Evolutionary conservation across 2,888 invertebrate species (phyloP).

Genomic region (Tholera decimalis): DNA sequence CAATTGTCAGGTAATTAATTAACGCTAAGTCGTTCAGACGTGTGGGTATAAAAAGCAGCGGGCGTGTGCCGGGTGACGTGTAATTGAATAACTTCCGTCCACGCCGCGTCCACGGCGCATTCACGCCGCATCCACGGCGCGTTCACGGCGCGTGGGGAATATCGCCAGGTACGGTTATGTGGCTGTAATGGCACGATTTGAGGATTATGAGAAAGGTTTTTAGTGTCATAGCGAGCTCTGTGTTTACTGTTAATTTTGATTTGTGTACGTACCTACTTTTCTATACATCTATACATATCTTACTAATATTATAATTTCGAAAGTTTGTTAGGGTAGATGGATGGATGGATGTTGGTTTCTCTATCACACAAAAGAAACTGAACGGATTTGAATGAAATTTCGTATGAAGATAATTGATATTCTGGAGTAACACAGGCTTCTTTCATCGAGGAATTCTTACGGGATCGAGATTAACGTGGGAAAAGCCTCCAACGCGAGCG

Average conservation of each 20-base stretch:
- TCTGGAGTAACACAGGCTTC: too few species aligned
- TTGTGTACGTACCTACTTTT: not conserved
- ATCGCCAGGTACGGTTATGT: not conserved
- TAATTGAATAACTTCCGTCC: conserved; percentile 66
- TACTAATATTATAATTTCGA: too few species aligned
- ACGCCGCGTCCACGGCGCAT: conserved; percentile 25
- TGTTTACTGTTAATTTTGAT: not conserved
- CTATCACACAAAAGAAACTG: too few species aligned
- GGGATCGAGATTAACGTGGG: too few species aligned
- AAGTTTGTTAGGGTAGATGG: too few species aligned
- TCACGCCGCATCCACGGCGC: not conserved
- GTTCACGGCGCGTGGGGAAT: conserved; percentile 36
- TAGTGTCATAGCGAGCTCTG: not conserved
- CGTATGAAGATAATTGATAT: too few species aligned
- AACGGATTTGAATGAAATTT: too few species aligned
- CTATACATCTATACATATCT: too few species aligned
- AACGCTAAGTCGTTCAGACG: conserved; percentile 44
- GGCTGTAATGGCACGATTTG: not conserved
- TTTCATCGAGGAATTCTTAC: too few species aligned
- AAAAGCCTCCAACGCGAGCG: too few species aligned
- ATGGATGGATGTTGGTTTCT: too few species aligned
- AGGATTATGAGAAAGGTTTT: not conserved
- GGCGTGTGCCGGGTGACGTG: conserved; percentile 28
- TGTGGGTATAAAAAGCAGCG: conserved; percentile 47
- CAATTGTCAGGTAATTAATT: conserved; percentile 54